A percentile compares a stretch with the other conserved stretches of the same genome.
These are phyloP conservation scores for Alca torda DNA, from an alignment of 2,797 vertebrate genomes.

Conservation along the genomic window DNA sequence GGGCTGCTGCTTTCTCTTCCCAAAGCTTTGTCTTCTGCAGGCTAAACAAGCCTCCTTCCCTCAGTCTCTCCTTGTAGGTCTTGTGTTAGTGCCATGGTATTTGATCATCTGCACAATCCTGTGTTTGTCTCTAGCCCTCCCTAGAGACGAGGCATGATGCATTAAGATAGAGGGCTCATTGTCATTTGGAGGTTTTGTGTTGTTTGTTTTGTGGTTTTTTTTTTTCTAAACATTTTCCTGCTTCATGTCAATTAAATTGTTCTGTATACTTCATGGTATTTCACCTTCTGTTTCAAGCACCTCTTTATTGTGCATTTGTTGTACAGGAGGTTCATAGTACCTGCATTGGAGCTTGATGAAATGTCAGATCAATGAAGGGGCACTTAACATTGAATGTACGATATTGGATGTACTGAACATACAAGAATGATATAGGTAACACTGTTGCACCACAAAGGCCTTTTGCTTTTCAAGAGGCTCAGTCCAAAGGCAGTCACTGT, in stretches of 20 bases:
- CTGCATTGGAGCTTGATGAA: neutral
- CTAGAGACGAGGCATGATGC: neutral
- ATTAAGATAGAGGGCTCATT: neutral
- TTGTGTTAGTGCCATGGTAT: neutral
- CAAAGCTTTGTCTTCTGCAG: neutral
- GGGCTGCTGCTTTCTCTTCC: neutral
- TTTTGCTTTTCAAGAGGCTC: neutral
- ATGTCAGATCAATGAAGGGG: neutral
- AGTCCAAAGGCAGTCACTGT: neutral
- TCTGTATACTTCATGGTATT: neutral
- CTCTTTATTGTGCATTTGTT: neutral
- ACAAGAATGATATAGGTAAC: neutral
- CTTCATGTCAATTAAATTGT: neutral
- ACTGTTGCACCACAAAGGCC: neutral
- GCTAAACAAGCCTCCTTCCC: neutral
- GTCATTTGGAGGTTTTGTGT: neutral
- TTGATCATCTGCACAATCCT: neutral
- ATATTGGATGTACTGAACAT: neutral
- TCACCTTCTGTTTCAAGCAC: neutral
- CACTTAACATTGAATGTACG: neutral
- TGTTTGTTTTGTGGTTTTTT: neutral
- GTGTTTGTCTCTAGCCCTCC: neutral
- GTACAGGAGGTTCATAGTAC: neutral
- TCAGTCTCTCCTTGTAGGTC: neutral
- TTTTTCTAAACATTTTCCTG: neutral